Evolutionary conservation across 2,113 vertebrate species (phyloP), one percentile per base, ranked within the genome.

Genomic region (Mugil cephalus): DNA sequence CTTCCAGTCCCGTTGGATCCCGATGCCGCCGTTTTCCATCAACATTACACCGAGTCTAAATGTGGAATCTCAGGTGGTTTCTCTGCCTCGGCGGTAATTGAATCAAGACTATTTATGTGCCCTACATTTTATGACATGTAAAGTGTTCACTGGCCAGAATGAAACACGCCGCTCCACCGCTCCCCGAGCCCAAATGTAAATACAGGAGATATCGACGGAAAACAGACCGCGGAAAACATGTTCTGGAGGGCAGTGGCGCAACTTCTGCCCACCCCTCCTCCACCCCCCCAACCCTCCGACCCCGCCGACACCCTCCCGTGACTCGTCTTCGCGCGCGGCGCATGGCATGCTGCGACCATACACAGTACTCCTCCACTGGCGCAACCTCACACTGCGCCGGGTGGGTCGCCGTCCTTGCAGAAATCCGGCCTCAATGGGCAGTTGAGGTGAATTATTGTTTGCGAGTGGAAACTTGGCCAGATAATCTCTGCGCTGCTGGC

Each of bases 391-490:
- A 46, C 76, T 80, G 77, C 65, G 14, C 46, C 69, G 89, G 88
- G 87, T 77, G 82, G 86, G 87, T 82, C 69, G 12, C 79, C 55
- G 64, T 72, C 76, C 80, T 80, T 77, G 83, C 87, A 73, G 21
- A 72, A n/a, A 74, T 84, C 63, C 79, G 48, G 43, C 71, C 84
- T 87, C 76, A 89, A 84, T 90, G 74, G 86, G 85, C 88, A 91
- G 90, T 93, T 91, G 87, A 90, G 88, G 83, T 91, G 93, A 95
- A 93, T 93, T 93, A 94, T 93, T 93, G 90, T 94, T 92, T 86
- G 87, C 13, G 61, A 91, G 87, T 93, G 92, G 93, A 94, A 94
- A 94, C 92, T 93, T 93, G 91, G 93, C 90, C 84, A 80, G 80
- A 87, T 81, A 83, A 88, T 86, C 86, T 87, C 73, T 63, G 60